Evolutionary conservation across 2,113 vertebrate species (phyloP), one percentile per base, ranked within the genome.

Genomic region (Emydocephalus ijimae): DNA sequence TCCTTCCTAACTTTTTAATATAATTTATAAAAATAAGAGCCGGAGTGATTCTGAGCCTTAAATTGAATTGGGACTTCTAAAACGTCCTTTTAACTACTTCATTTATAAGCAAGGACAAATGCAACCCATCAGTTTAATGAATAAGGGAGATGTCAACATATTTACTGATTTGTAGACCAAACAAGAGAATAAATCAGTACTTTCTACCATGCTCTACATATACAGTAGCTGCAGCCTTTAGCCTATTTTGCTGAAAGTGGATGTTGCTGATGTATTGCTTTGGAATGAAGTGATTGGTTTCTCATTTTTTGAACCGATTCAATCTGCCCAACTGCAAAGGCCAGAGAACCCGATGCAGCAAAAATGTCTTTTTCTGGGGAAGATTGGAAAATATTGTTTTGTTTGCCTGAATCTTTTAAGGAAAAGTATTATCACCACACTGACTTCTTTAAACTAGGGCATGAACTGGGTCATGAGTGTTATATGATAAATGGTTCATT

Each of bases 341-440:
- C 64, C 48, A 29, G 55, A 54, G 91, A 26, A 29, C 69, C 94
- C 87, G 90, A 96, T 45, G 95, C 92, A 96, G 94, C 93, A 95
- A 94, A 95, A 50, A 23, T 91, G 52, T 59, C 54, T 4, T 24
- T 54, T 95, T 96, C 93, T 94, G 24, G 87, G 34, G 2, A 88
- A 92, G 85, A 88, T 45, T 0, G 23, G 45, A 7, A 90, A 88
- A 85, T 2, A 59, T 29, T 92, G 95, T 94, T 45, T 8, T 50
- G 55, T 50, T 24, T 34, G 92, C 18, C 2, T 94, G 88, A 92
- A 54, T 94, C 18, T 74, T 50, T 91, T 81, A 43, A 81, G 21
- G 74, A 81, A 20, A 81, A 43, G 3, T 21, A 21, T 81, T 81
- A 39, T 81, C 34, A 81, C 5, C 34, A 81, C 2, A 43, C 8